Conservation (phyloP, 2,888 invertebrate species). For the Drosophila fungiperda region DNA sequence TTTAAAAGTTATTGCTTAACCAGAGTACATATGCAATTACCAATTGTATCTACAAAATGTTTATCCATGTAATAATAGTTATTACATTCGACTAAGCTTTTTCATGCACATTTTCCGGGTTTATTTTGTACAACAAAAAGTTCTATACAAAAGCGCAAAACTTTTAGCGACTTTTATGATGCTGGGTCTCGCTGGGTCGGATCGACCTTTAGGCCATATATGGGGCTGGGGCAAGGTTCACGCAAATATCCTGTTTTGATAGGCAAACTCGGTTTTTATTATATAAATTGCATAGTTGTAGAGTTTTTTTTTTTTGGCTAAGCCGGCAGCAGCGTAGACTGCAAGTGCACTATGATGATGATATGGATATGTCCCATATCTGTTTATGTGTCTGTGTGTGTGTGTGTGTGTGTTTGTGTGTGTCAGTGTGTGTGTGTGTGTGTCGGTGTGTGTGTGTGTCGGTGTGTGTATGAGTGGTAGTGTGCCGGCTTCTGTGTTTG, state of each 20-base stretch:
- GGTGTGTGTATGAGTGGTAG: constrained; percentile 9
- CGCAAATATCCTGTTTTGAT: constrained; percentile 74
- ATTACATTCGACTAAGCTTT: constrained; percentile 67
- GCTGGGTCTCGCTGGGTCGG: constrained; percentile 20
- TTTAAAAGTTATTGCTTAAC: constrained; percentile 1
- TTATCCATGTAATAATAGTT: constrained; percentile 61
- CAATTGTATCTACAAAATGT: constrained; percentile 60
- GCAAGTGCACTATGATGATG: constrained; percentile 40
- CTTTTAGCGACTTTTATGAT: constrained; percentile 69
- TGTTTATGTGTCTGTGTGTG: constrained; percentile 1
- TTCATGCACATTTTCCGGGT: constrained; percentile 39
- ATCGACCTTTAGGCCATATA: constrained; percentile 9
- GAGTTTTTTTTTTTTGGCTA: constrained; percentile 41
- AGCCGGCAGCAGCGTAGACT: constrained; percentile 71
- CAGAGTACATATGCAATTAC: constrained; percentile 26
- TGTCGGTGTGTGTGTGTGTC: neutral
- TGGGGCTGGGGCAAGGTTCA: constrained; percentile 26
- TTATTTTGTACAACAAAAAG: constrained; percentile 54
- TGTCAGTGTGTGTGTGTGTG: neutral
- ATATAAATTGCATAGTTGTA: constrained; percentile 72
- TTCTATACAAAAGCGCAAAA: constrained; percentile 55
- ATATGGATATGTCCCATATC: constrained; percentile 35
- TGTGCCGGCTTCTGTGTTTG: constrained; percentile 42
- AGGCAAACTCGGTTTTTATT: constrained; percentile 67
- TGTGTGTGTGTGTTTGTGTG: neutral